Percentiles rank a stretch among this genome's conserved stretches.
phyloP scores from a whole-genome alignment of 2,113 vertebrate species.

The Xiphophorus maculatus region DNA sequence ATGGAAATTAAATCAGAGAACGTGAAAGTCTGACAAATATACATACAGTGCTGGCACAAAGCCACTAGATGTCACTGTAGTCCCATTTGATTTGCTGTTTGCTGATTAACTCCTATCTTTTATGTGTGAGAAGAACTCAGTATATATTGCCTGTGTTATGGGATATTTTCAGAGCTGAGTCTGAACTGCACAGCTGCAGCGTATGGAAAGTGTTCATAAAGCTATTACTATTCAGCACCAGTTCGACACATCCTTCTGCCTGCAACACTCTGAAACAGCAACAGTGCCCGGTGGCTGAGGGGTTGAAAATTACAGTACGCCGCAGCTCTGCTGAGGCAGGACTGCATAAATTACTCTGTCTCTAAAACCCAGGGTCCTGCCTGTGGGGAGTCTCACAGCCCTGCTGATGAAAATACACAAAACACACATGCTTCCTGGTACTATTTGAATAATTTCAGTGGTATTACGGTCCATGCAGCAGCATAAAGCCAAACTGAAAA shows the following conservation, averaged over 20 bases:
- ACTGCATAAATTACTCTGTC: conserved; percentile 68
- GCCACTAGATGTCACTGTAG: conserved; percentile 83
- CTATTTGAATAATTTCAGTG: conserved; percentile 17
- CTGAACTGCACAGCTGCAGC: conserved; percentile 47
- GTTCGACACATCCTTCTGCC: conserved; percentile 45
- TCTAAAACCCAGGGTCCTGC: conserved; percentile 54
- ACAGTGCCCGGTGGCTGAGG: conserved; percentile 47
- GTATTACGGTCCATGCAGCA: conserved; percentile 2
- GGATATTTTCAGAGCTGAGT: conserved; percentile 39
- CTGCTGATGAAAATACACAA: conserved; percentile 63
- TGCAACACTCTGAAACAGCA: conserved; percentile 62
- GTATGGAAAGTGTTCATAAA: conserved; percentile 43
- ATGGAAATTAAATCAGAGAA: neutral
- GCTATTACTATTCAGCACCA: conserved; percentile 67
- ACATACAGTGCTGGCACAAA: neutral
- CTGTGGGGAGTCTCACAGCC: conserved; percentile 51
- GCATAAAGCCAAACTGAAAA: neutral
- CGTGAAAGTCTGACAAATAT: neutral
- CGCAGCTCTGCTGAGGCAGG: conserved; percentile 52
- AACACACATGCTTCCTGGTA: conserved; percentile 27
- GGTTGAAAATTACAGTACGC: conserved; percentile 62
- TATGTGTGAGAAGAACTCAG: conserved; percentile 12
- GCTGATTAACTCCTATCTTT: neutral
- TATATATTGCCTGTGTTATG: conserved; percentile 22
- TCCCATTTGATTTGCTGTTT: conserved; percentile 24